These are phyloP conservation scores for Mormyrops attenuatus DNA, from an alignment of 2,797 vertebrate genomes.

Conservation along the genomic window DNA sequence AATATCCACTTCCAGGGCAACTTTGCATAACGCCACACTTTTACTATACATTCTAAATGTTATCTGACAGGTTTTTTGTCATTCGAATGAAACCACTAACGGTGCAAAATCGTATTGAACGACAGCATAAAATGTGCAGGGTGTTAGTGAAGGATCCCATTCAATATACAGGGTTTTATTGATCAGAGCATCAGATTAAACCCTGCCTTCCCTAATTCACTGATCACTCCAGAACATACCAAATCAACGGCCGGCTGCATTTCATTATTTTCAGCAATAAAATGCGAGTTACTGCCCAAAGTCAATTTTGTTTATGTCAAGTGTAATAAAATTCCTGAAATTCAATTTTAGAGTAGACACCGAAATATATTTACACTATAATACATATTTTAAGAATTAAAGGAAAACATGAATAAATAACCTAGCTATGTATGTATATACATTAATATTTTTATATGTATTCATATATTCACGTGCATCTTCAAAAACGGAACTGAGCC, in stretches of 20 bases:
- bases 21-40: not conserved
- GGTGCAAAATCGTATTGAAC: not conserved
- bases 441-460: not conserved
- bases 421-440: not conserved
- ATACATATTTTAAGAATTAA: slow-evolving; percentile 25
- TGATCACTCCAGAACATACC: slow-evolving; percentile 21
- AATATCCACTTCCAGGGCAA: not conserved
- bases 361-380: slow-evolving; percentile 28
- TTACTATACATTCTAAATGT: not conserved
- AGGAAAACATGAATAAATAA: slow-evolving; percentile 15
- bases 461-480: not conserved
- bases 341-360: slow-evolving; percentile 33
- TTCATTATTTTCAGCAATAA: slow-evolving; percentile 45
- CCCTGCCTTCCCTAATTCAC: not conserved
- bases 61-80: not conserved
- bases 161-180: not conserved
- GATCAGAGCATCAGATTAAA: slow-evolving; percentile 9
- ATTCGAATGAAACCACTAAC: not conserved
- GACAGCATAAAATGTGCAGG: not conserved
- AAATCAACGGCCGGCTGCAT: slow-evolving; percentile 37
- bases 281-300: slow-evolving; percentile 43
- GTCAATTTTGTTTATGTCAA: slow-evolving; percentile 35
- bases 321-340: slow-evolving; percentile 43
- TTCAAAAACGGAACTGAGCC: not conserved
- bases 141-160: not conserved